phyloP scores from a whole-genome alignment of 2,797 vertebrate species.

The Muraenolepis orangiensis region DNA sequence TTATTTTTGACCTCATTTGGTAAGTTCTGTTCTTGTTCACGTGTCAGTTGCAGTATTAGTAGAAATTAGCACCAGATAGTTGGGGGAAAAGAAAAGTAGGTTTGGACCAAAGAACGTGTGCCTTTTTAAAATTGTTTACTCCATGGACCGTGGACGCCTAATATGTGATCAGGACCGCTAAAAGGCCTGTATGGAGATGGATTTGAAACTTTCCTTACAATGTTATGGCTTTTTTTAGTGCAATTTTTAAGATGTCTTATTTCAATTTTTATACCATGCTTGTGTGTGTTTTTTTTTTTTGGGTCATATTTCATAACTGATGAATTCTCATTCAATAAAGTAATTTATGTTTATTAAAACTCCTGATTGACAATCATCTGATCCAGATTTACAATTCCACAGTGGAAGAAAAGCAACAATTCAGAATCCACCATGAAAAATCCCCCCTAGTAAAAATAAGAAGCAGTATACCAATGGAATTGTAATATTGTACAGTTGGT shows the following conservation, averaged over 20 bases:
- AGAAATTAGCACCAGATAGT: slow-evolving; percentile 39
- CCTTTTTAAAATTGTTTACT: slow-evolving; percentile 52
- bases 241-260: slow-evolving; percentile 67
- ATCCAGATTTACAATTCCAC: neutral
- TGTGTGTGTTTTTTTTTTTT: slow-evolving; percentile 65
- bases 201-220: slow-evolving; percentile 54
- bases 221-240: slow-evolving; percentile 67
- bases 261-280: slow-evolving; percentile 65
- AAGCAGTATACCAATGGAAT: neutral
- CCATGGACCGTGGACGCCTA: slow-evolving; percentile 47
- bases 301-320: slow-evolving; percentile 52
- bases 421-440: neutral
- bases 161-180: slow-evolving; percentile 45
- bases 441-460: neutral
- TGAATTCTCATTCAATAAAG: slow-evolving; percentile 75
- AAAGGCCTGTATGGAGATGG: slow-evolving; percentile 38
- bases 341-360: slow-evolving; percentile 79
- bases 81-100: slow-evolving; percentile 45
- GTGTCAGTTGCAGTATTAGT: slow-evolving; percentile 63
- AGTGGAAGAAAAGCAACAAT: neutral
- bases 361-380: slow-evolving; percentile 12
- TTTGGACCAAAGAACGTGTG: slow-evolving; percentile 65
- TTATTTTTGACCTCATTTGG: slow-evolving; percentile 69
- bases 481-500: slow-evolving; percentile 1
- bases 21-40: slow-evolving; percentile 28